These are phyloP conservation scores for Aphrocallistes beatrix DNA, from an alignment of 37 sponge, comb jelly and placozoan genomes.

Conservation along the genomic window DNA sequence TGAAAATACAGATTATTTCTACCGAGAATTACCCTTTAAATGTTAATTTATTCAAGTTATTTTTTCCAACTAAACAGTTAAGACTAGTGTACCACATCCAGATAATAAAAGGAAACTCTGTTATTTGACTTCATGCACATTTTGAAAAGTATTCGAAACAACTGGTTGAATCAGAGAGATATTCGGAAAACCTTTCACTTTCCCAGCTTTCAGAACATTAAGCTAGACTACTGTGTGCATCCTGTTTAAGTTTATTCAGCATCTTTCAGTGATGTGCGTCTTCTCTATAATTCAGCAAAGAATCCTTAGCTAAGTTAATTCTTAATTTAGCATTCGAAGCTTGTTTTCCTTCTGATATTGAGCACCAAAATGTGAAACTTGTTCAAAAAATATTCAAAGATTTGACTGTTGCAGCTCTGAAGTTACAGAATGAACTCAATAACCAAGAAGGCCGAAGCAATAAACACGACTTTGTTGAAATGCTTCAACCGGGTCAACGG, in stretches of 20 bases:
- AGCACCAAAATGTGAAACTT: too few species aligned
- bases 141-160: not conserved
- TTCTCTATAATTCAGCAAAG: not conserved
- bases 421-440: not conserved
- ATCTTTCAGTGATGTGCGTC: not conserved
- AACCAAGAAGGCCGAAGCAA: not conserved
- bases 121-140: not conserved
- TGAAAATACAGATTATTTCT: not conserved
- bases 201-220: not conserved
- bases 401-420: not conserved
- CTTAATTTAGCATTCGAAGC: not conserved
- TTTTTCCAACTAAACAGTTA: not conserved
- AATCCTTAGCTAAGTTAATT: not conserved
- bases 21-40: not conserved
- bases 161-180: not conserved
- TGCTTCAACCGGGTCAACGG: too few species aligned
- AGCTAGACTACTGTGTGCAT: not conserved
- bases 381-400: not conserved
- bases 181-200: not conserved
- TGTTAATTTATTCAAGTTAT: not conserved
- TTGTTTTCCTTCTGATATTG: not conserved
- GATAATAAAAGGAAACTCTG: not conserved
- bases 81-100: not conserved
- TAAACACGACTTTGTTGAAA: not conserved
- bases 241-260: not conserved